Evolutionary conservation across 1,140 invertebrate species (phyloP), one percentile per base, ranked within the genome.

Genomic region (Oscheius sp.): DNA sequence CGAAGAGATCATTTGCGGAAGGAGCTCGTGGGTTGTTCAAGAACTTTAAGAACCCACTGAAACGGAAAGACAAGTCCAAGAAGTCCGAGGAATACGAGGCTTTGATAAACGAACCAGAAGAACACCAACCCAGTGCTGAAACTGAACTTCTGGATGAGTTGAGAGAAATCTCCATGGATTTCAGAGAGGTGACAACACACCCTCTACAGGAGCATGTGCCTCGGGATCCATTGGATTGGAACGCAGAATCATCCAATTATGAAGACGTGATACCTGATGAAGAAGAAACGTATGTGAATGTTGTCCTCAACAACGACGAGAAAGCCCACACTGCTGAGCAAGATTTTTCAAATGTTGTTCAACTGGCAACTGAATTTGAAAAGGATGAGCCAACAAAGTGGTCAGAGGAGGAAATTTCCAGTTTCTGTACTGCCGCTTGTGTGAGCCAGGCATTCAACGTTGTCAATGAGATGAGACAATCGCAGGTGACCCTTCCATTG

Each of bases 41-140:
- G 23, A 7, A 73, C 31, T 38, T 75, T 35, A 34, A 34, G 3
- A 77, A 77, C 23, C 59, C 74, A 28, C 62, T 77, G 4, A 55
- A 55, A 23, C 15, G 28, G 28, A 55, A 55, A 26, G 23, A 55
- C 7, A 55, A 55, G 49, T 20, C 7, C 15, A 55, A 55, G 49
- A 4, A 4, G 7, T 13, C 49, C 15, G 23, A 23, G 23, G 49
- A 55, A 55, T 55, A 55, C 23, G 49, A 55, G 23, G 15, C 49
- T 13, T 26, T 55, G 15, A 26, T 55, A 55, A 55, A 55, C 23
- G 49, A 55, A 23, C 49, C 15, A 55, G 49, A 42, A 42, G 38
- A 55, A 55, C 23, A 26, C 15, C 49, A 55, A 23, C 28, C 28
- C 49, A 7, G 23, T 55, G 49, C 15, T 4, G 23, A 23, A 4